Base-by-base conservation (phyloP, 2,888 invertebrate species). In the Eumacrocentrus americanus region DNA sequence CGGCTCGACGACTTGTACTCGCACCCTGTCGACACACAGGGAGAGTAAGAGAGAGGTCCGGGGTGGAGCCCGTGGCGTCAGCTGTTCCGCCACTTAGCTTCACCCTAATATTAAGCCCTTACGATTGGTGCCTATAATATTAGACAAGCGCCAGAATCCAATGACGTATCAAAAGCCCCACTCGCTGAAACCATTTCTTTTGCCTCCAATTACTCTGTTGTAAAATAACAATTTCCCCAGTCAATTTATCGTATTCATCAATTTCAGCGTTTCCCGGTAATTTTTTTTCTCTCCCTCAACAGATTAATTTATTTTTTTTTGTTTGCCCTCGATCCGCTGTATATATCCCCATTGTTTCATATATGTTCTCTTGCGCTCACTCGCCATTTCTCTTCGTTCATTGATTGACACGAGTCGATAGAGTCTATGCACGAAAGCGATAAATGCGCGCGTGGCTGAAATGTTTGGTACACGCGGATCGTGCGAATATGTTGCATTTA, bases 71-170 rank as follows among this genome's bases (percentile, higher is more conserved):
- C 68, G 61, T 66, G 81, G 83, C 84, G 84, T 84, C 84, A 84
- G 83, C 84, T 84, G 84, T 81, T 78, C 75, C 79, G 78, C 82
- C 84, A 84, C 84, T 84, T 84, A 80, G 78, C 80, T 80, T 80
- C 79, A 77, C 79, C 80, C 75, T 60, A 76, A 79, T 80, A 80
- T 80, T 79, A 80, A 80, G 79, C 78, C 75, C 78, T 78, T 75
- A 74, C 76, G 76, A 80, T 79, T 79, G 79, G 74, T 77, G 74
- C 76, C 76, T 76, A 78, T 80, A 76, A 79, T 78, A 80, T 79
- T 75, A 78, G 79, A 79, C 77, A 76, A 79, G 73, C 73, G 70
- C 72, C 72, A 71, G 71, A 73, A 77, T 77, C 71, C 73, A 73
- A 76, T 77, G 79, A 79, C 76, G 76, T 78, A 79, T 76, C 69